Base-by-base conservation (phyloP, 2,113 vertebrate species). In the Heterotilapia buettikoferi region DNA sequence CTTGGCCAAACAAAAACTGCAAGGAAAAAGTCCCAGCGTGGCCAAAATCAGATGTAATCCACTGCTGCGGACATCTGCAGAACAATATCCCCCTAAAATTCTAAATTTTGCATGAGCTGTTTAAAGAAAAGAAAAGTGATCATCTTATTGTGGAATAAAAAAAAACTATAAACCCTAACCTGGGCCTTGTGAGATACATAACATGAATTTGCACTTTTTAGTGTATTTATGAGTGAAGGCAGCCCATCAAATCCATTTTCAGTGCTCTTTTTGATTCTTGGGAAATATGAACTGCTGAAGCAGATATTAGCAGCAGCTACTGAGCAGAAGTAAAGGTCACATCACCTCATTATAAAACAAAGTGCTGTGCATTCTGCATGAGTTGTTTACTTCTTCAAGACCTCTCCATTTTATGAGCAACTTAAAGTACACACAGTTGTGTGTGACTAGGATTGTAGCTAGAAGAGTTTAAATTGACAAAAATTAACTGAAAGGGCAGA, bases 241-340 rank as follows among this genome's bases (percentile, higher is more conserved):
- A 38, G 36, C 38, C 24, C n/a, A 36, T n/a, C 45, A 31, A 45
- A 81, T 71, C 66, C 68, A 24, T 53, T 79, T 71, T 63, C 18
- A 12, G 36, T 29, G 24, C 19, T 54, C 3, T 14, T 40, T 80
- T 86, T 80, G 73, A 90, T 88, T 90, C 80, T 79, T 54, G 56
- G 73, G 18, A 29, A 56, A 68, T n/a, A 54, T 47, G 26, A 88
- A 59, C 26, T 78, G 45, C 4, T 31, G 5, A 78, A 78, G 26
- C 26, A 52, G 45, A 33, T 50, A 89, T 92, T 81, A 84, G 52
- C 71, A 80, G 89, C 59, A 79, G 86, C 91, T 88, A 93, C 13
- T 26, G 79, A 80, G 61, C 31, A 29, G 84, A 47, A 86, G 54
- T 78, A 31, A 84, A n/a, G 16, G 45, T n/a, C 61, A 81, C 68